These are phyloP conservation scores for Thereva unica DNA, from an alignment of 2,888 invertebrate species.

Conservation along the genomic window DNA sequence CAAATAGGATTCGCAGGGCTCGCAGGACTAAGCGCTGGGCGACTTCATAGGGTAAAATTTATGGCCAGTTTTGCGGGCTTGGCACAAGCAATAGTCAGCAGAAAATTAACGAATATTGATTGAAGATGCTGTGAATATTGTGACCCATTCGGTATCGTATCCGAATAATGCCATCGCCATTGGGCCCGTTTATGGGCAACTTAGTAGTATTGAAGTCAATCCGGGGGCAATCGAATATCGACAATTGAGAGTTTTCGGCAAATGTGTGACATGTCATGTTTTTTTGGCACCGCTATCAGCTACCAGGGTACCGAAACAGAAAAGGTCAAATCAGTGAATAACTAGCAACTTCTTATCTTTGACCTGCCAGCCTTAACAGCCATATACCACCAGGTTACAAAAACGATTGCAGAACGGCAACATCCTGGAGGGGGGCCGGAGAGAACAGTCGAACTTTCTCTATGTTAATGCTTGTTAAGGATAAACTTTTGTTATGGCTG, in stretches of 20 bases:
- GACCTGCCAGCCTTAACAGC: background rate
- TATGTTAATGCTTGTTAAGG: no score
- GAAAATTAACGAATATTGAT: slow-evolving; percentile 29
- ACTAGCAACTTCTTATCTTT: slow-evolving; percentile 15
- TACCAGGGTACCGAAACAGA: background rate
- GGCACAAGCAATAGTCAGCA: slow-evolving; percentile 28
- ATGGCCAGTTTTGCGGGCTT: slow-evolving; percentile 23
- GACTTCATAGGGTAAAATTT: slow-evolving; percentile 13
- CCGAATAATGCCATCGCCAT: background rate
- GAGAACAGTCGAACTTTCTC: no score
- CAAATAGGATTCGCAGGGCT: no score
- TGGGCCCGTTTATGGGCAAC: background rate
- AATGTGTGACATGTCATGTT: slow-evolving; percentile 8
- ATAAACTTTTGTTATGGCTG: no score
- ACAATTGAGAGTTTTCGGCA: background rate
- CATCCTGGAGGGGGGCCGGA: no score
- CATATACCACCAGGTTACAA: no score
- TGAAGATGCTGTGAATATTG: slow-evolving; percentile 5
- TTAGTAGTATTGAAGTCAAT: background rate
- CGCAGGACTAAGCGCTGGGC: background rate
- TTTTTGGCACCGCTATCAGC: background rate
- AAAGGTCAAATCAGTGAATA: slow-evolving; percentile 25
- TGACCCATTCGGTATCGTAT: background rate
- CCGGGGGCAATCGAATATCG: background rate
- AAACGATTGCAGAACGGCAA: no score